Evolutionary conservation across 2,113 vertebrate species (phyloP).

Genomic region (Paradisaea rubra): DNA sequence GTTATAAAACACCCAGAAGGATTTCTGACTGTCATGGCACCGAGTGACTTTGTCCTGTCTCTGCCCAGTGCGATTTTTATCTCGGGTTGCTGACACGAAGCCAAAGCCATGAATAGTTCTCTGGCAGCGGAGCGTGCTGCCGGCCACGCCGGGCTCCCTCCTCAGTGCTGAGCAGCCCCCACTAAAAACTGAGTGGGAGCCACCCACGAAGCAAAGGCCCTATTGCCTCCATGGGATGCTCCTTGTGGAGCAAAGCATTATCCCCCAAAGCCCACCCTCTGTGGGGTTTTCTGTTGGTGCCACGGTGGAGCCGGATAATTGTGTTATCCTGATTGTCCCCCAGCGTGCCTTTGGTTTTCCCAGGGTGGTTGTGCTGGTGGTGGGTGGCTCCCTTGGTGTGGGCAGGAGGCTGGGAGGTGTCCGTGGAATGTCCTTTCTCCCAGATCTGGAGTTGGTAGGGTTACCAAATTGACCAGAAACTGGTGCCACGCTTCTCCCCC

Average conservation of each 20-base stretch:
- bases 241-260: neutral
- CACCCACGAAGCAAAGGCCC: fast-evolving
- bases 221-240: fast-evolving
- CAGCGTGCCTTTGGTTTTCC: neutral
- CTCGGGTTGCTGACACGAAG: neutral
- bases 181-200: fast-evolving
- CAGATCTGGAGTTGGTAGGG: fast-evolving
- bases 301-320: fast-evolving
- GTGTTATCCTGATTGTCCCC: neutral
- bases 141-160: neutral
- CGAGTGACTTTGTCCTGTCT: neutral
- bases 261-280: fast-evolving
- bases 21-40: neutral
- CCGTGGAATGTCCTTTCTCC: neutral
- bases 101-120: constrained; percentile 26
- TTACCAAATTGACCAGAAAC: neutral
- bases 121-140: constrained; percentile 14
- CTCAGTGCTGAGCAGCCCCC: neutral
- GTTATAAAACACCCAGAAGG: neutral
- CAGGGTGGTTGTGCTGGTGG: neutral
- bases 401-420: neutral
- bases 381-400: neutral
- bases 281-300: neutral
- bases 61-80: constrained; percentile 7
- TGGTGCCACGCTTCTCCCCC: fast-evolving